Evolutionary conservation across 37 sponge, comb jelly and placozoan species (phyloP).

Genomic region (Petrosia ficiformis): DNA sequence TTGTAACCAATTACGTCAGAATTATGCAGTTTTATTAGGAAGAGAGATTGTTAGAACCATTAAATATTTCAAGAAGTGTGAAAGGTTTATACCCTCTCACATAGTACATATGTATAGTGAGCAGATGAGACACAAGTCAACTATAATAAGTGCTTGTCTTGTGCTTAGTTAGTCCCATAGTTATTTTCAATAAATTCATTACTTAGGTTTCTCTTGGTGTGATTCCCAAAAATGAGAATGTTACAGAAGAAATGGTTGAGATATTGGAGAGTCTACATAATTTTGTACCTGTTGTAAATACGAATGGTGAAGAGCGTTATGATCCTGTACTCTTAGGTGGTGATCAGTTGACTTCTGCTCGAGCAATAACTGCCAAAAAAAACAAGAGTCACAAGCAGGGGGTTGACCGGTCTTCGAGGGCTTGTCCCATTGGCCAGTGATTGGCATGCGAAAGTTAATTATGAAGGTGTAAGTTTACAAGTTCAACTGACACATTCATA

Average conservation of each 20-base stretch:
- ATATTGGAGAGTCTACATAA: constrained; percentile 14
- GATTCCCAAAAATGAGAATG: constrained; percentile 9
- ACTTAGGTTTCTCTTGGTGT: constrained; percentile 11
- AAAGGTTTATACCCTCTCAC: constrained; percentile 7
- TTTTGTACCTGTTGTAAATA: neutral
- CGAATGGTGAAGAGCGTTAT: neutral
- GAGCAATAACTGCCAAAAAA: constrained; percentile 2
- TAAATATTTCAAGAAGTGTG: constrained; percentile 8
- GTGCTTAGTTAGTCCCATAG: neutral
- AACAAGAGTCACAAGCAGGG: neutral
- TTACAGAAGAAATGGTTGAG: constrained; percentile 11
- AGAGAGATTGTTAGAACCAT: constrained; percentile 9
- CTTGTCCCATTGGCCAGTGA: constrained; percentile 1
- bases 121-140: constrained; percentile 15
- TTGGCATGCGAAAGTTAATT: constrained; percentile 31
- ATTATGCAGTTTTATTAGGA: constrained; percentile 11
- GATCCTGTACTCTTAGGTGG: constrained; percentile 3
- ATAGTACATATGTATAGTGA: constrained; percentile 6
- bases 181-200: neutral
- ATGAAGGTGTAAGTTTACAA: neutral
- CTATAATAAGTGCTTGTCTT: too few relatives aligned
- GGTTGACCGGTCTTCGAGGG: constrained; percentile 7
- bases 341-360: constrained; percentile 17
- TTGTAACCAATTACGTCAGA: constrained; percentile 2
- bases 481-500: neutral